phyloP scores from a whole-genome alignment of 1,140 invertebrate species.

The Rhagoletis zephyria region DNA sequence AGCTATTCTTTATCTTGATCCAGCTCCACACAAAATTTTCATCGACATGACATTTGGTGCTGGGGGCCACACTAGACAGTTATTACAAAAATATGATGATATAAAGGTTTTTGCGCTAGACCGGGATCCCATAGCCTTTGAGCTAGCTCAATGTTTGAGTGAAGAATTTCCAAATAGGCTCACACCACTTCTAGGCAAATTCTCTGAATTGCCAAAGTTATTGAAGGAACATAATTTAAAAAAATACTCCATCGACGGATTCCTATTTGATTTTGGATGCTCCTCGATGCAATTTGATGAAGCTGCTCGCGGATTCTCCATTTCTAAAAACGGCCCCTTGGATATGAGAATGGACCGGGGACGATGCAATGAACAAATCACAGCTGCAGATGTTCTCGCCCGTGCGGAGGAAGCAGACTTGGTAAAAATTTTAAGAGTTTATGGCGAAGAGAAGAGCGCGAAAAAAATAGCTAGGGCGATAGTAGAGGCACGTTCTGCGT shows the following conservation, averaged over 20 bases:
- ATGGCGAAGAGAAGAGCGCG: conserved; percentile 92
- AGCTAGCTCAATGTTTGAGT: conserved; percentile 79
- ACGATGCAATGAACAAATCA: conserved; percentile 80
- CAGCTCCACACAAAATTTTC: conserved; percentile 77
- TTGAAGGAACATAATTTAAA: conserved; percentile 77
- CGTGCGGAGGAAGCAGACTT: conserved; percentile 85
- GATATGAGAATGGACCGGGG: conserved; percentile 96
- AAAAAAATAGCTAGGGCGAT: conserved; percentile 90
- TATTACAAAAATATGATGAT: conserved; percentile 77
- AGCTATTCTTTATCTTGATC: conserved; percentile 80
- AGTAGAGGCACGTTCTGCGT: conserved; percentile 88
- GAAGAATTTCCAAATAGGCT: conserved; percentile 81
- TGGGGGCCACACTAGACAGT: conserved; percentile 86
- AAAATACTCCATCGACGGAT: conserved; percentile 84
- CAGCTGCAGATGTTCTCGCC: conserved; percentile 89
- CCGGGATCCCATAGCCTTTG: conserved; percentile 86
- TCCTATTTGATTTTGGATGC: conserved; percentile 95
- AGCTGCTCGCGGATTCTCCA: conserved; percentile 86
- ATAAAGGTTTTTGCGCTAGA: conserved; percentile 88
- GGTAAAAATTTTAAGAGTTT: conserved; percentile 87
- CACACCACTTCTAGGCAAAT: conserved; percentile 85
- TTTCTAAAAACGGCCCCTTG: conserved; percentile 87
- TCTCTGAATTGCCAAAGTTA: conserved; percentile 87
- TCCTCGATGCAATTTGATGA: conserved; percentile 95
- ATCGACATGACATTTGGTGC: conserved; percentile 96